Base-by-base conservation (phyloP, 2,797 vertebrate species). In the Pangasius krempfi region DNA sequence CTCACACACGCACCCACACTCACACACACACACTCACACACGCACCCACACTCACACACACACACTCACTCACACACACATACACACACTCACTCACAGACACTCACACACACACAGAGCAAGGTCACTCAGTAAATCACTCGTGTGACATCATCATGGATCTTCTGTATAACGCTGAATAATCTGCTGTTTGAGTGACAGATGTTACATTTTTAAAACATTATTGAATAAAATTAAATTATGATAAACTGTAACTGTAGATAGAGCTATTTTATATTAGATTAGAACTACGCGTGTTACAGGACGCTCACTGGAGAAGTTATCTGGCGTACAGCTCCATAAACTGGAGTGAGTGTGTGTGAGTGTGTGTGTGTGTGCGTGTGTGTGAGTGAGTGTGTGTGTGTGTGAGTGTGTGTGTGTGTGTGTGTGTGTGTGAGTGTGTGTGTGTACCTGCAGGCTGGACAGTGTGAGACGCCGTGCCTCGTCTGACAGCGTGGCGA, bases 401-500 rank as follows among this genome's bases (percentile, higher is more conserved):
- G 68, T 79, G 44, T 40, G 33, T 82, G 80, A 22, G 56, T 58
- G 44, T 44, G n/a, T 70, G 30, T 18, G 37, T 72, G 18, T 72
- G 70, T 80, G 47, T 44, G 33, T 83, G 80, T 83, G 56, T 60
- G 81, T 78, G 76, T 89, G 79, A 27, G 44, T 52, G 85, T 78
- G 44, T 80, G 82, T 70, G 58, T 56, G 87, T 64, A 99, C 98
- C 97, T 99, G 98, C 89, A 99, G 96, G 93, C 98, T 99, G 90
- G 98, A 98, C 90, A 99, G 96, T 0, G 97, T 98, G 90, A 99
- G 96, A 90, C 98, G 96, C 54, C 97, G 96, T 27, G 98, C 98
- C 2, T 98, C 98, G 0, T 99, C 98, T 0, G 98, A 99, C 90
- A 97, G 96, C 0, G 97, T 97, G 52, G 98, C 98, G 52, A 99